A percentile compares a stretch with the other conserved stretches of the same genome.
phyloP scores from a whole-genome alignment of 2,113 vertebrate genomes.

The Dendrocopos noguchii region DNA sequence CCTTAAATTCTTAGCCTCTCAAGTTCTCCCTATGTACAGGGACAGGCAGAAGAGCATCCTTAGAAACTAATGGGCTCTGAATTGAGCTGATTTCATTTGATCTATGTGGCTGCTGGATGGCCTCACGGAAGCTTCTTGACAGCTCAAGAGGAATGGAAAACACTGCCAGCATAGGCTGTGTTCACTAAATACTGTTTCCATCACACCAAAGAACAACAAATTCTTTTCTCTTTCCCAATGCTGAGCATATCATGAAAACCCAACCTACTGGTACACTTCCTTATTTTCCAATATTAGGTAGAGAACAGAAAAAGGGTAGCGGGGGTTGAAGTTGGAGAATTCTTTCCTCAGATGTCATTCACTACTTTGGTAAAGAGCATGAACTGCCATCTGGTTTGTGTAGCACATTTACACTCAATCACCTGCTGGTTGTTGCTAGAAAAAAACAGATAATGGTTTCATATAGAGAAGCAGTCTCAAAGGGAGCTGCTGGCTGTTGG shows the following conservation, averaged over 20 bases:
- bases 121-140: slow-evolving; percentile 49
- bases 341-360: slow-evolving; percentile 52
- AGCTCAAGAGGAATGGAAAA: slow-evolving; percentile 47
- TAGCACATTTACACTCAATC: neutral
- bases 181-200: slow-evolving; percentile 58
- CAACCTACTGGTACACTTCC: slow-evolving; percentile 41
- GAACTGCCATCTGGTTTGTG: neutral
- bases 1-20: slow-evolving; percentile 29
- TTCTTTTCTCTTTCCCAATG: slow-evolving; percentile 57
- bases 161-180: slow-evolving; percentile 35
- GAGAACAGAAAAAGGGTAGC: neutral
- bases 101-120: slow-evolving; percentile 4
- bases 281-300: slow-evolving; percentile 34
- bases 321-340: slow-evolving; percentile 11
- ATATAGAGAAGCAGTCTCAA: neutral
- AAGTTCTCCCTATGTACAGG: neutral
- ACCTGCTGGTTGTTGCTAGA: neutral
- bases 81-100: slow-evolving; percentile 1
- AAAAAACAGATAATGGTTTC: neutral
- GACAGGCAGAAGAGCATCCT: neutral
- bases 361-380: neutral
- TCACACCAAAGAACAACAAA: slow-evolving; percentile 68
- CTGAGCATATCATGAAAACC: slow-evolving; percentile 57
- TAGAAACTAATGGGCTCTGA: neutral
- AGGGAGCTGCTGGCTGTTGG: slow-evolving; percentile 12